phyloP scores from a whole-genome alignment of 2,888 invertebrate genomes.

The Pheosia gnoma region DNA sequence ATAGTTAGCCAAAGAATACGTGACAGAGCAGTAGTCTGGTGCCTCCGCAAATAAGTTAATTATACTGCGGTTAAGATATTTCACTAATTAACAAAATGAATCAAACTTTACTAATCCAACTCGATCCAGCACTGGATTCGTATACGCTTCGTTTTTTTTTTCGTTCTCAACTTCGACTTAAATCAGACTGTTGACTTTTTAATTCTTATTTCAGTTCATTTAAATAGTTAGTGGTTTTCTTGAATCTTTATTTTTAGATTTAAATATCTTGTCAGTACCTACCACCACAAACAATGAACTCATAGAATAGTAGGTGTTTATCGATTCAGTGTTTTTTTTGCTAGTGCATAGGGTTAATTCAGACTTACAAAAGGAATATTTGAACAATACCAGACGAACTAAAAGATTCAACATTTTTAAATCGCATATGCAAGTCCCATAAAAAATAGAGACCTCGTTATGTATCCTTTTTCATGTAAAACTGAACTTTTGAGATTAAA shows the following conservation, averaged over 20 bases:
- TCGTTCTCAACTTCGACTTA: slow-evolving; percentile 20
- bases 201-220: background rate
- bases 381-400: background rate
- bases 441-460: background rate
- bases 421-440: background rate
- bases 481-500: slow-evolving; percentile 1
- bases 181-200: background rate
- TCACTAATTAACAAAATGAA: slow-evolving; percentile 44
- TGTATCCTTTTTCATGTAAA: background rate
- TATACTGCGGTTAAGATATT: slow-evolving; percentile 18
- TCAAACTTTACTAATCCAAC: slow-evolving; percentile 46
- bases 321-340: too few species aligned
- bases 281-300: too few species aligned
- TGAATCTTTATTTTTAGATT: background rate
- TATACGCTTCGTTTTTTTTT: slow-evolving; percentile 31
- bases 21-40: too few species aligned
- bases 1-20: too few species aligned
- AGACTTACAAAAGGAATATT: background rate
- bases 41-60: slow-evolving; percentile 5
- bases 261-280: too few species aligned
- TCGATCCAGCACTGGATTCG: slow-evolving; percentile 24
- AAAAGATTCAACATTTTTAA: background rate
- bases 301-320: too few species aligned
- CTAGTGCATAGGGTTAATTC: background rate
- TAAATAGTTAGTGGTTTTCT: slow-evolving; percentile 2